Evolutionary conservation across 1,140 invertebrate genomes (phyloP).

Genomic region (Hycleus phaleratus): DNA sequence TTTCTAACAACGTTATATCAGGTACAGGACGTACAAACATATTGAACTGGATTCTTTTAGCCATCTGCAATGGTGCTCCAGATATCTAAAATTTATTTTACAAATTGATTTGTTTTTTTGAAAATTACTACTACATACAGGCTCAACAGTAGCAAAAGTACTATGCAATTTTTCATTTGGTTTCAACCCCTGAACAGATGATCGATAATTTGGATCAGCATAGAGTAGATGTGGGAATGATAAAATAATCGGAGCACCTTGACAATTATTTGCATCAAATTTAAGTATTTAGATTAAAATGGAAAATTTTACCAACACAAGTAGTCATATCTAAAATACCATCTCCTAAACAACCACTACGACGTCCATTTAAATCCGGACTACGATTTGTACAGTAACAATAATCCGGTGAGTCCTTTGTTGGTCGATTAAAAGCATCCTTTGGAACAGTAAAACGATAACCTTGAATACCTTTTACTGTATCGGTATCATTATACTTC

Average conservation of each 20-base stretch:
- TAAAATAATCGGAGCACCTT: constrained; percentile 30
- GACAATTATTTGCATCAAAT: constrained; percentile 23
- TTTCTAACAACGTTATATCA: constrained; percentile 21
- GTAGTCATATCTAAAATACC: constrained; percentile 36
- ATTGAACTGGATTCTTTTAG: constrained; percentile 29
- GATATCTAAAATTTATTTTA: constrained; percentile 18
- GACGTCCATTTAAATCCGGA: constrained; percentile 24
- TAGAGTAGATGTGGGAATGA: constrained; percentile 35
- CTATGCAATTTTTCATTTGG: constrained; percentile 22
- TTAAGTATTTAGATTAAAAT: no score
- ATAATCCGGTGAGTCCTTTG: constrained; percentile 21
- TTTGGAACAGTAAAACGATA: constrained; percentile 28
- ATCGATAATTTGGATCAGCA: constrained; percentile 24
- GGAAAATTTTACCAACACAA: constrained; percentile 32
- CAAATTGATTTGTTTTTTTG: not conserved
- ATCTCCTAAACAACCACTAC: constrained; percentile 33
- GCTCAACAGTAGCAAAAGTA: constrained; percentile 28
- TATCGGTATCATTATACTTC: constrained; percentile 19
- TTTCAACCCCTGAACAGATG: constrained; percentile 23
- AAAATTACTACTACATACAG: constrained; percentile 23
- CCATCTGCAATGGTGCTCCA: constrained; percentile 22
- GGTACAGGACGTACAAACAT: constrained; percentile 26
- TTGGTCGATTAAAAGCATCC: constrained; percentile 22
- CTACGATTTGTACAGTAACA: constrained; percentile 37
- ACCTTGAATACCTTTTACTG: constrained; percentile 26